Base-by-base conservation (phyloP, 2,113 vertebrate species). In the Phainopepla nitens region DNA sequence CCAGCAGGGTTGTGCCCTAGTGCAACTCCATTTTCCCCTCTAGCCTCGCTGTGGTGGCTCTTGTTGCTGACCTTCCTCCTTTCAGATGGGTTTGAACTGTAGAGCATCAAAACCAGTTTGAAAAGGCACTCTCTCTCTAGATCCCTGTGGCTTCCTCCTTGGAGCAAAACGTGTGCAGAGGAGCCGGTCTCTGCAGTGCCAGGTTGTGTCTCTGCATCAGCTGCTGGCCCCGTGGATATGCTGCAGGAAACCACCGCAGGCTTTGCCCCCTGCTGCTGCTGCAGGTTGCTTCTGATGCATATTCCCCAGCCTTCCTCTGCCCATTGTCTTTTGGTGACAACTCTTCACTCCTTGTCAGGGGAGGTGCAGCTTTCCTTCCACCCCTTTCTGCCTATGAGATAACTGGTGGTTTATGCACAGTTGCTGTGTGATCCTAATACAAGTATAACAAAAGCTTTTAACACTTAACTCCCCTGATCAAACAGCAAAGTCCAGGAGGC, bases 391-490 rank as follows among this genome's bases (percentile, higher is more conserved):
- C 90, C 72, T 72, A 24, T 44, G 11, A 68, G 93, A 66, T 81
- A 60, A 78, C 68, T 49, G 35, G 39, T 11, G 6, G 61, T 73
- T 81, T 78, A 77, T 64, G 41, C 9, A 0, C 85, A 64, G 8
- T 60, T 81, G 65, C 82, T 57, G 25, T 80, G 75, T 84, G 93
- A 92, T 89, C 50, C 1, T 73, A 86, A 81, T 50, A 15, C 54
- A 76, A 82, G 78, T 88, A 47, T 36, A 88, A 96, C 90, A 96
- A 92, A 94, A 90, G 93, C 93, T 90, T 94, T 96, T 96, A 96
- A 96, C 96, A 57, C 93, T 94, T 89, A 68, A 78, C 51, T 97
- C 39, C 39, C 93, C 85, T 71, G 72, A 95, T 95, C 71, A 90
- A 96, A 96, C 92, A 90, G 82, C 60, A 42, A 90, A 89, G 93